These are phyloP conservation scores for Nematopogon swammerdamellus DNA, from an alignment of 2,888 invertebrate species.

Conservation along the genomic window DNA sequence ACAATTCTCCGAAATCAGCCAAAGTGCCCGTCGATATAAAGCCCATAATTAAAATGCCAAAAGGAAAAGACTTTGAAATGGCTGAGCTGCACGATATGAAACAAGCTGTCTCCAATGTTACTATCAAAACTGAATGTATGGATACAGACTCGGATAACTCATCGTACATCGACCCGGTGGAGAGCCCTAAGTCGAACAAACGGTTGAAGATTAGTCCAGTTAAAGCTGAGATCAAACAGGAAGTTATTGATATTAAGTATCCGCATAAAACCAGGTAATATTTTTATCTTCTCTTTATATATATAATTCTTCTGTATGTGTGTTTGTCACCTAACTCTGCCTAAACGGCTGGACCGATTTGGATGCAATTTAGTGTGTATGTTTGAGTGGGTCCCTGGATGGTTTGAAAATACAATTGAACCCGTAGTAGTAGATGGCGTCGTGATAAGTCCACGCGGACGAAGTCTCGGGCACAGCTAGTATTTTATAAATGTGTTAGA, in stretches of 20 bases:
- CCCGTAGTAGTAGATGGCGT: no score
- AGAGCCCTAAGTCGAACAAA: conserved; percentile 40
- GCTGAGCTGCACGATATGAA: conserved; percentile 6
- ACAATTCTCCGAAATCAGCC: conserved; percentile 23
- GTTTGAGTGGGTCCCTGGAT: no score
- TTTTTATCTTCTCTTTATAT: conserved; percentile 6
- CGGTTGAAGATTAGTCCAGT: conserved; percentile 18
- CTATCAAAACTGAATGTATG: conserved; percentile 40
- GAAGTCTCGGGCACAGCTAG: no score
- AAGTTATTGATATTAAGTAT: conserved; percentile 29
- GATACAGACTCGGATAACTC: conserved; percentile 50
- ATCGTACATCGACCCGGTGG: conserved; percentile 37
- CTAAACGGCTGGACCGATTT: no score
- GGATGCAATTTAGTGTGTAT: no score
- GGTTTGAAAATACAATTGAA: no score
- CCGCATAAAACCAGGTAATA: conserved; percentile 25
- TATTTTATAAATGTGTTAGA: no score
- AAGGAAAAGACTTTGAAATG: conserved; percentile 16
- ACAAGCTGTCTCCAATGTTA: conserved; percentile 39
- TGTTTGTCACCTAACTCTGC: no score
- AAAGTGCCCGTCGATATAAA: conserved; percentile 11
- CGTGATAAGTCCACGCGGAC: no score
- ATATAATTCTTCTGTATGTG: no score
- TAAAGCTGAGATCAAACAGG: conserved; percentile 34
- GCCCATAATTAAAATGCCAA: conserved; percentile 30